A percentile compares a stretch with the other conserved stretches of the same genome.
phyloP scores from a whole-genome alignment of 1,140 invertebrate genomes.

The Drosophila auraria region DNA sequence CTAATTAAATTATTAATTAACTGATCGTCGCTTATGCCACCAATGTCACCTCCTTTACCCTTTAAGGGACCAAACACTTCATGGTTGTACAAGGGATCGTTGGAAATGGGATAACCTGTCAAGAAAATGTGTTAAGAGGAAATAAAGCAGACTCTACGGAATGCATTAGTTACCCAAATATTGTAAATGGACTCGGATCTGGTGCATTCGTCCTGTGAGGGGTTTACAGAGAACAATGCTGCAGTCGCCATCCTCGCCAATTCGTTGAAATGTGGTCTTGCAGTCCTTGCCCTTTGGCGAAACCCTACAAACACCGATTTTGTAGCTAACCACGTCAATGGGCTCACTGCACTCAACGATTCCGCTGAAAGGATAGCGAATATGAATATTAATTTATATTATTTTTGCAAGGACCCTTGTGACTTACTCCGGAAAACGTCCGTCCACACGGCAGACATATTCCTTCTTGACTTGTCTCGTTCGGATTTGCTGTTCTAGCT shows the following conservation, averaged over 20 bases:
- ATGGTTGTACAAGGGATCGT: conserved; percentile 98
- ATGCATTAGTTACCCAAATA: conserved; percentile 90
- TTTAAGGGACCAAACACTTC: conserved; percentile 95
- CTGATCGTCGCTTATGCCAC: conserved; percentile 95
- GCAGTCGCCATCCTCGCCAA: conserved; percentile 94
- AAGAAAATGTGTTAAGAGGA: neutral
- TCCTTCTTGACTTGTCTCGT: conserved; percentile 97
- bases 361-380: conserved; percentile 87
- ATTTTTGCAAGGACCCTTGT: neutral
- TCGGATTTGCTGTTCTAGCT: conserved; percentile 97
- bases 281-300: conserved; percentile 96
- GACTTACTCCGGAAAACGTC: conserved; percentile 97
- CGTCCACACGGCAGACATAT: conserved; percentile 98
- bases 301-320: conserved; percentile 97
- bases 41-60: conserved; percentile 96
- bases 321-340: conserved; percentile 97
- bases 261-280: conserved; percentile 94
- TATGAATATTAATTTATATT: neutral
- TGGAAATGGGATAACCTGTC: conserved; percentile 93
- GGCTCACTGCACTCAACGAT: conserved; percentile 94
- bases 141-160: neutral
- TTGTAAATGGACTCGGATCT: conserved; percentile 99
- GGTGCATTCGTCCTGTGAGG: conserved; percentile 98
- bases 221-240: conserved; percentile 97
- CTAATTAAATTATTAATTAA: conserved; percentile 95